A percentile compares a stretch with the other conserved stretches of the same genome.
These are phyloP conservation scores for Synanthedon vespiformis DNA, from an alignment of 2,888 invertebrate species.

Conservation along the genomic window DNA sequence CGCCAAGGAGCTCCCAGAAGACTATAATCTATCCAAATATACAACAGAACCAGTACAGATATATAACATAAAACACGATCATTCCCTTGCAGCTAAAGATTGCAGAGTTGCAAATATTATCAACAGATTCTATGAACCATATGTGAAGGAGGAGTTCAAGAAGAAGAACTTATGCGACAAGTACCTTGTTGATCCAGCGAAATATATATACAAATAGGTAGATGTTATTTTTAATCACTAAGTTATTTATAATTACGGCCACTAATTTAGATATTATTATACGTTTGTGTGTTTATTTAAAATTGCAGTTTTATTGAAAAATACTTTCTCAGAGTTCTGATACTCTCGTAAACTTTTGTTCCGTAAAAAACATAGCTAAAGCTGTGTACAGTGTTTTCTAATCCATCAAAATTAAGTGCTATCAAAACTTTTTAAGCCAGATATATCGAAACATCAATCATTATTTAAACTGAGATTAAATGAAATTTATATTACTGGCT, in stretches of 20 bases:
- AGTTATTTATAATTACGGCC: slow-evolving; percentile 14
- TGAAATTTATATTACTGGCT: background rate
- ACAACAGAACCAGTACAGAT: slow-evolving; percentile 23
- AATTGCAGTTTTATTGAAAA: background rate
- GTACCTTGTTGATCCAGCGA: background rate
- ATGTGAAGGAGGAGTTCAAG: background rate
- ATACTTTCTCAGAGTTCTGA: too few species aligned
- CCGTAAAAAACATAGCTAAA: too few species aligned
- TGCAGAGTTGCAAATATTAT: background rate
- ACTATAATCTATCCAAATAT: slow-evolving; percentile 32
- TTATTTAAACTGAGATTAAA: background rate
- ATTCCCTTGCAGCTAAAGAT: slow-evolving; percentile 11
- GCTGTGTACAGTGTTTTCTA: background rate
- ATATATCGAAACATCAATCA: background rate
- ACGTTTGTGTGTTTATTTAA: background rate
- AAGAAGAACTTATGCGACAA: background rate
- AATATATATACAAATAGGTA: background rate
- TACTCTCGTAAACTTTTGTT: too few species aligned
- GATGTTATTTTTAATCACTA: slow-evolving; percentile 4
- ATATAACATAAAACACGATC: slow-evolving; percentile 20
- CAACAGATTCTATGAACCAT: background rate
- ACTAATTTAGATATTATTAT: slow-evolving; percentile 9
- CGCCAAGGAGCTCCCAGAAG: slow-evolving; percentile 13
- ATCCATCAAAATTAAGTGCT: background rate
- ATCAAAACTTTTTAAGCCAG: background rate